A percentile compares a stretch with the other conserved stretches of the same genome.
Evolutionary conservation across 1,140 invertebrate species (phyloP).

Genomic region (Drosophila mauritiana): DNA sequence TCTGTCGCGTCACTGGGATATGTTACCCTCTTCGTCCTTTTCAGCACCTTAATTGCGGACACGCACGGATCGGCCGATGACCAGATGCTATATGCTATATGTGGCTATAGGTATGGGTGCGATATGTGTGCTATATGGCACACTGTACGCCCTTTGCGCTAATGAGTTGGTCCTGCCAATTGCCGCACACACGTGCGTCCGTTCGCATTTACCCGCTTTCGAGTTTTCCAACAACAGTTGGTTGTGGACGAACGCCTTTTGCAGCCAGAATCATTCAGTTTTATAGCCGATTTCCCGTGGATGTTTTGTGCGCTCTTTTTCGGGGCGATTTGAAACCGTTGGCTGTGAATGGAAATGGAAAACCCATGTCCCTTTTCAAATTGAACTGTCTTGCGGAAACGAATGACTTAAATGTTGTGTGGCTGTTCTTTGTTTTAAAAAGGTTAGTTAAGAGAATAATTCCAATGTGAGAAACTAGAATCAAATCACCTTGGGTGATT

Average conservation of each 20-base stretch:
- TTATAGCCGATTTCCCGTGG: conserved; percentile 24
- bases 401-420: background rate
- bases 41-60: conserved; percentile 46
- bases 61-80: conserved; percentile 48
- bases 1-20: conserved; percentile 49
- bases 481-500: too few relatives aligned
- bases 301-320: conserved; percentile 3
- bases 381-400: background rate
- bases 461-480: too few relatives aligned
- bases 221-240: conserved; percentile 36
- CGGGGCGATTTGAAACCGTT: background rate
- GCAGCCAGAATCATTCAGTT: conserved; percentile 15
- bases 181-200: conserved; percentile 29
- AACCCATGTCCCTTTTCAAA: background rate
- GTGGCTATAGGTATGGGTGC: background rate
- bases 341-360: conserved; percentile 1
- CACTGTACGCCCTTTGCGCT: conserved; percentile 41
- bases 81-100: conserved; percentile 32
- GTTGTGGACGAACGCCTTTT: conserved; percentile 28
- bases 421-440: background rate
- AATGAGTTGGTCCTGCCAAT: conserved; percentile 50
- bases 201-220: conserved; percentile 28
- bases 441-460: background rate
- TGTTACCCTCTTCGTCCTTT: background rate
- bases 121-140: conserved; percentile 7